Evolutionary conservation across 2,888 invertebrate genomes (phyloP).

Genomic region (Stramonita haemastoma): DNA sequence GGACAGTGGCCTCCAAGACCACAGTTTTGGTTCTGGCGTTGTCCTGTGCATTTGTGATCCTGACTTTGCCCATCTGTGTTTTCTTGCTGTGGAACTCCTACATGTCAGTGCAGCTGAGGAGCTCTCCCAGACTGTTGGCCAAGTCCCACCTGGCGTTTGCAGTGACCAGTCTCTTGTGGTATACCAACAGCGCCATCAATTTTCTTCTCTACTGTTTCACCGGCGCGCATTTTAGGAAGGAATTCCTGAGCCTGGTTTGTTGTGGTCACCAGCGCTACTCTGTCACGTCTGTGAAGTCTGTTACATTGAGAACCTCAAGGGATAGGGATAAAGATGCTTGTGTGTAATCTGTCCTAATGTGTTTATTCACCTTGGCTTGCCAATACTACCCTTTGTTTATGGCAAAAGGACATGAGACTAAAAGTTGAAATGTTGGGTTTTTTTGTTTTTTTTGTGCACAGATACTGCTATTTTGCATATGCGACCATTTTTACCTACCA

Average conservation of each 20-base stretch:
- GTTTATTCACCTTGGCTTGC: too few species aligned
- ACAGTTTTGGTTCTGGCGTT: not conserved
- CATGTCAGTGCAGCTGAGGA: not conserved
- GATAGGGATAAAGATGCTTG: too few species aligned
- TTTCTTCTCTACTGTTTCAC: slow-evolving; percentile 17
- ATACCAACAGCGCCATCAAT: slow-evolving; percentile 10
- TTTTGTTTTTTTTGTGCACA: too few species aligned
- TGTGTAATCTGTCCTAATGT: too few species aligned
- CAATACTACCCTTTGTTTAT: too few species aligned
- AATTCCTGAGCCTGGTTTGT: not conserved
- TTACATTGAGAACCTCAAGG: too few species aligned
- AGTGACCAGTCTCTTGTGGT: slow-evolving; percentile 21
- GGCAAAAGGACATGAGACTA: too few species aligned
- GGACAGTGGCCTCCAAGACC: not conserved
- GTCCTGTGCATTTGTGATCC: not conserved
- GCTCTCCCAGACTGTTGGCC: not conserved
- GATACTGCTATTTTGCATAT: too few species aligned
- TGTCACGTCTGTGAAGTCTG: too few species aligned
- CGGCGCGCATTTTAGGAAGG: not conserved
- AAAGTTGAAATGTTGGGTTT: too few species aligned
- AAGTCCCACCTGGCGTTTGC: not conserved
- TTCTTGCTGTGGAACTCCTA: not conserved
- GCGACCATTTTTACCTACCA: too few species aligned
- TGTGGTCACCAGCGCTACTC: not conserved
- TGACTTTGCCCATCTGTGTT: not conserved